Evolutionary conservation across 2,797 vertebrate species (phyloP).

Genomic region (Nannoperca australis): DNA sequence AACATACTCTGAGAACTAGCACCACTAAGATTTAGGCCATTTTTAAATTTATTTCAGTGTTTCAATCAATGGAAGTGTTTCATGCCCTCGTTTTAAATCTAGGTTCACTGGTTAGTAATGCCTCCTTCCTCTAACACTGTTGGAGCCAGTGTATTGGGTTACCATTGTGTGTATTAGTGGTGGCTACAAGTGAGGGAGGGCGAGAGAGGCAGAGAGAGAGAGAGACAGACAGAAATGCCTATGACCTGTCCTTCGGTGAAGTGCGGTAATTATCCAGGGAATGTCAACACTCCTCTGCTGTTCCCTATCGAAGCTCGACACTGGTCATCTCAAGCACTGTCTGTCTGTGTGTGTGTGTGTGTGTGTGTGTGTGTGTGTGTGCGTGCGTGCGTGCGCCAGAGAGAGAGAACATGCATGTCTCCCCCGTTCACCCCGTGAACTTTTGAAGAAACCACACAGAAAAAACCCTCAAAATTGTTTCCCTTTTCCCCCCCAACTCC

Average conservation of each 20-base stretch:
- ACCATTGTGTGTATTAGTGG: background rate
- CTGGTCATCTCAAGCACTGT: conserved; percentile 24
- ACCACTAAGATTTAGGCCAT: background rate
- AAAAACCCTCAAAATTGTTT: conserved; percentile 14
- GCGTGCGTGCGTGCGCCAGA: background rate
- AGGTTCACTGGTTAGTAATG: background rate
- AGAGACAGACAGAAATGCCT: background rate
- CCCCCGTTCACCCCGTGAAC: conserved; percentile 51
- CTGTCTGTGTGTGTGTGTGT: background rate
- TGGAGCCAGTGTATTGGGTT: conserved; percentile 4
- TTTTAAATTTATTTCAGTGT: too few species aligned
- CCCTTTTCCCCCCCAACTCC: background rate
- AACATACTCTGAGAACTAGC: conserved; percentile 17
- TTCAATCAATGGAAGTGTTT: background rate
- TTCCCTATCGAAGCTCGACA: conserved; percentile 26
- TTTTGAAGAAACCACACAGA: conserved; percentile 28
- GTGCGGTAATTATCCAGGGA: conserved; percentile 47
- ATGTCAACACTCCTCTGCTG: conserved; percentile 52
- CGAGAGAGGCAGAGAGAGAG: background rate
- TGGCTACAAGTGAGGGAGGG: background rate
- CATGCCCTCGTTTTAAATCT: background rate
- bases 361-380: conserved; percentile 1
- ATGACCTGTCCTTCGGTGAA: conserved; percentile 27
- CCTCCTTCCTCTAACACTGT: conserved; percentile 16
- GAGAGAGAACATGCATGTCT: conserved; percentile 3